These are phyloP conservation scores for Tetragonula carbonaria DNA, from an alignment of 2,888 invertebrate genomes.

Conservation along the genomic window DNA sequence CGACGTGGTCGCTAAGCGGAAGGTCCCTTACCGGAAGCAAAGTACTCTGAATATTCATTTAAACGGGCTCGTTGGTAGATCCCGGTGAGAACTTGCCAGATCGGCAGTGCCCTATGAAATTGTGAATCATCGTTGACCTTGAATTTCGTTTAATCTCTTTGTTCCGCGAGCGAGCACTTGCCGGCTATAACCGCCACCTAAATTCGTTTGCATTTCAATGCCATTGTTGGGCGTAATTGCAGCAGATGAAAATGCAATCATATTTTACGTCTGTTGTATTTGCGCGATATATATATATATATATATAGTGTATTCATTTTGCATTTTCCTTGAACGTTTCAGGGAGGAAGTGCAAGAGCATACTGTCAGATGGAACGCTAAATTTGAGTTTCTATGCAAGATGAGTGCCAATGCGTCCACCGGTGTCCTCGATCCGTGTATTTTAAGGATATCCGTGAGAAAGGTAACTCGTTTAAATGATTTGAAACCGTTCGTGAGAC, in stretches of 20 bases:
- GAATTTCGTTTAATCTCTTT: constrained; percentile 15
- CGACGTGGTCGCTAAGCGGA: constrained; percentile 30
- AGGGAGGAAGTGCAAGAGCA: constrained; percentile 98
- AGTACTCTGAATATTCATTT: constrained; percentile 49
- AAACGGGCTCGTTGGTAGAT: constrained; percentile 28
- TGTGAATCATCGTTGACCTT: constrained; percentile 37
- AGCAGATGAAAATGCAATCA: not conserved
- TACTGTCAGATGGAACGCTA: constrained; percentile 96
- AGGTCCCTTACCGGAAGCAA: constrained; percentile 42
- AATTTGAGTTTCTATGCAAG: constrained; percentile 97
- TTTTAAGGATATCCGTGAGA: constrained; percentile 96
- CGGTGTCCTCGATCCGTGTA: constrained; percentile 96
- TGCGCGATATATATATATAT: no score
- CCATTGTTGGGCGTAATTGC: accelerated
- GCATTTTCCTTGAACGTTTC: constrained; percentile 70
- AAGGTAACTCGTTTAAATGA: constrained; percentile 86
- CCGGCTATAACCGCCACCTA: no score
- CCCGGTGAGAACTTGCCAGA: constrained; percentile 16
- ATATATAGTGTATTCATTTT: not conserved
- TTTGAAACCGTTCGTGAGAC: not conserved
- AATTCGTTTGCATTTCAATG: not conserved
- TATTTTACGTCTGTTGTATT: no score
- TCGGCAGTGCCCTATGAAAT: constrained; percentile 9
- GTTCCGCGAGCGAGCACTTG: not conserved
- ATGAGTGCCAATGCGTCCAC: constrained; percentile 98